These are phyloP conservation scores for Acanthis flammea DNA, from an alignment of 2,797 vertebrate species.

Conservation along the genomic window DNA sequence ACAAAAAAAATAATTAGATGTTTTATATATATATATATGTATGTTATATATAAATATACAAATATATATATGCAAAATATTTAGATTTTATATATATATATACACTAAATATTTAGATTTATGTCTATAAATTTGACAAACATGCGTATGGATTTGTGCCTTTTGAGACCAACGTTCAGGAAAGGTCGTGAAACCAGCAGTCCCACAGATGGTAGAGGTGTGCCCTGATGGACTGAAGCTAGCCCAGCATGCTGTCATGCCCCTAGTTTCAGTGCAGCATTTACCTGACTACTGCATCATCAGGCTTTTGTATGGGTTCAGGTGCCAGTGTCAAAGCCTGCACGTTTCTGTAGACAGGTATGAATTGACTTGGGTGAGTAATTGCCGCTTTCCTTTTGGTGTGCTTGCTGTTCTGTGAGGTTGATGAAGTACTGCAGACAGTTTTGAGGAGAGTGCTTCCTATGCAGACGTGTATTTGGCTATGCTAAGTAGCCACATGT, in stretches of 20 bases:
- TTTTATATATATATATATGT: too few species aligned
- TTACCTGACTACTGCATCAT: not conserved
- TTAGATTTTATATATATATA: too few species aligned
- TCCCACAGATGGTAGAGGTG: accelerated
- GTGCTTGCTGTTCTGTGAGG: not conserved
- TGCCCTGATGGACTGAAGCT: not conserved
- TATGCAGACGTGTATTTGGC: constrained; percentile 15
- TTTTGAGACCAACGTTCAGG: not conserved
- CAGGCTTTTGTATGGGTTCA: not conserved
- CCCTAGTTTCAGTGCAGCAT: not conserved
- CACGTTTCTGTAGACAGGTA: not conserved
- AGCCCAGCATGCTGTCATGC: not conserved
- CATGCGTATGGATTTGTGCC: not conserved
- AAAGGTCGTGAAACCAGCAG: not conserved
- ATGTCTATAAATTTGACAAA: not conserved
- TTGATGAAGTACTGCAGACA: not conserved
- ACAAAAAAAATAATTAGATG: not conserved
- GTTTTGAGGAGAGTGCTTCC: constrained; percentile 23
- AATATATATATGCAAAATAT: too few species aligned
- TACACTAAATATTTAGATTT: not conserved
- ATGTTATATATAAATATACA: too few species aligned
- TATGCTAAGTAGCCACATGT: constrained; percentile 6
- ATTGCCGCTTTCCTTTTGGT: not conserved
- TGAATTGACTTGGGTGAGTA: not conserved
- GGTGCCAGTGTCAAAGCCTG: not conserved